Evolutionary conservation across 2,888 invertebrate species (phyloP), one percentile per base, ranked within the genome.

Genomic region (Agriotes lineatus): DNA sequence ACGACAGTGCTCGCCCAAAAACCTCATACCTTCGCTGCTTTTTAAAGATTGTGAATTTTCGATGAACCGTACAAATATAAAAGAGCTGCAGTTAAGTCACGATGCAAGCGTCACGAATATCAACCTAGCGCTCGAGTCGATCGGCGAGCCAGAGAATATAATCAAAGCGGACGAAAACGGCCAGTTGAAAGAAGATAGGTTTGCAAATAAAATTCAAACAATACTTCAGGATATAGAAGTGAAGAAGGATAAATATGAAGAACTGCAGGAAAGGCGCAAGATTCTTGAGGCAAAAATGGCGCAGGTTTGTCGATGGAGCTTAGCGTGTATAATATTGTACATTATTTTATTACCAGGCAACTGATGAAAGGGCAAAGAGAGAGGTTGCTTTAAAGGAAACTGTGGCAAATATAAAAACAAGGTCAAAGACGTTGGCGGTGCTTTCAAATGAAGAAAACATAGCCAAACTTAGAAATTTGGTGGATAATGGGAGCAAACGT

Each of bases 381-480:
- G 85, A 88, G 69, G 84, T 84, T 54, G 79, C 83, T 25, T 78
- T 87, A n/a, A 80, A 81, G 70, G 78, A 82, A 20, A 79, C 82
- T 2, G 80, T 85, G 60, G 81, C 85, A 7, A 83, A 86, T 68
- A 83, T 85, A 1, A 87, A 88, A 74, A 82, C 90, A 3, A 88
- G 88, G 75, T 86, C 87, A 62, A 87, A 88, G 77, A 90, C 91
- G 0, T 85, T 90, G 54, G 88, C 90, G 61, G 85, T 93, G 39
- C 80, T 93, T 54, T 90, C 89, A 33, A 90, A 91, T 3, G 87
- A 88, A 52, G 87, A 87, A 48, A 90, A 90, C 79, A 79, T 89
- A 39, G 77, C 79, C 3, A 90, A 90, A 82, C 81, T 91, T 64
- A 87, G 88, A 75, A 82, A 83, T 12, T 79, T 88, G 12, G 87